Evolutionary conservation across 2,888 invertebrate genomes (phyloP).

Genomic region (Oligia latruncula): DNA sequence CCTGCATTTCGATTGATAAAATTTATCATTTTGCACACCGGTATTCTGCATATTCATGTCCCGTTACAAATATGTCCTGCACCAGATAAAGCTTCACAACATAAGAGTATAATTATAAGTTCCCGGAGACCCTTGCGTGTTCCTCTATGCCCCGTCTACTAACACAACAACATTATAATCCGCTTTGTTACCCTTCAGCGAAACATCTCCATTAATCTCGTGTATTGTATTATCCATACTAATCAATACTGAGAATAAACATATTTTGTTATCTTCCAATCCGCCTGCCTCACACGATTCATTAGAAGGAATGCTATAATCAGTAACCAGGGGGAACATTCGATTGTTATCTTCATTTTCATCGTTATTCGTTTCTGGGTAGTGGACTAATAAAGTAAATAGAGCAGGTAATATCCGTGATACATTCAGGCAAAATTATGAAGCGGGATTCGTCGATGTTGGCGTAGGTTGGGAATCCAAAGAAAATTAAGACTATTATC

Average conservation of each 20-base stretch:
- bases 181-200: conserved; percentile 43
- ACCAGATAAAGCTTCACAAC: conserved; percentile 1
- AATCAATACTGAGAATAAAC: conserved; percentile 62
- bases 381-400: conserved; percentile 23
- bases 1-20: too few species aligned
- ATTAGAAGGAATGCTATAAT: conserved; percentile 50
- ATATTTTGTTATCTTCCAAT: conserved; percentile 54
- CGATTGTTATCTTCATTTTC: conserved; percentile 49
- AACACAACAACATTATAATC: conserved; percentile 49
- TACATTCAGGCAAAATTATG: conserved; percentile 1
- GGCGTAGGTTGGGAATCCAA: too few species aligned
- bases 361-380: conserved; percentile 28
- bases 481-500: neutral
- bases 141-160: neutral
- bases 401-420: neutral
- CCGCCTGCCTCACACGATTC: conserved; percentile 44
- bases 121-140: neutral
- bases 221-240: conserved; percentile 56
- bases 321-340: conserved; percentile 52
- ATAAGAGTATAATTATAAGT: neutral
- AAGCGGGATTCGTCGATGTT: neutral
- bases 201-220: conserved; percentile 59
- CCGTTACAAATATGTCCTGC: neutral
- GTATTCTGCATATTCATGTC: neutral
- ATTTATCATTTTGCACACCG: neutral